phyloP scores from a whole-genome alignment of 1,140 invertebrate species.

The Rhopalosiphum padi region DNA sequence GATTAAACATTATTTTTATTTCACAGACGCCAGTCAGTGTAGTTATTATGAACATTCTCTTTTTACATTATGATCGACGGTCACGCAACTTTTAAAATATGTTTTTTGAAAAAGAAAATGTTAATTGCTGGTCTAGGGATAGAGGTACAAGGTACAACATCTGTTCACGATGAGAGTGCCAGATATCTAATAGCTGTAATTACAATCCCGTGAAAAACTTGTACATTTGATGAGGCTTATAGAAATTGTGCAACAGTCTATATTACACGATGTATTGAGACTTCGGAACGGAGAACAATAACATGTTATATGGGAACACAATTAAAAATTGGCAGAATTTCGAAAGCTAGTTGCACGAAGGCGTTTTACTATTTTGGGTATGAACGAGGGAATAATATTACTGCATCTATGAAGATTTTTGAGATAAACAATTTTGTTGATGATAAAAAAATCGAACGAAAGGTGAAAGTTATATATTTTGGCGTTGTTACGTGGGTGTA shows the following conservation, averaged over 20 bases:
- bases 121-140: conserved; percentile 36
- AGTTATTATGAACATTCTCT: conserved; percentile 36
- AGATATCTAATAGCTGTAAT: conserved; percentile 44
- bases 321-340: conserved; percentile 27
- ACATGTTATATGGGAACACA: conserved; percentile 41
- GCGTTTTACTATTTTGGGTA: conserved; percentile 30
- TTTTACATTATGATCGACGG: conserved; percentile 17
- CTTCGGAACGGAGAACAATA: conserved; percentile 21
- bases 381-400: not conserved
- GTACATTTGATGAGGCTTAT: not conserved
- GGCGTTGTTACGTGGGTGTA: not conserved
- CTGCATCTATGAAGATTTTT: not conserved
- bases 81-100: conserved; percentile 35
- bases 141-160: not conserved
- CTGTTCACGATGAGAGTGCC: not conserved
- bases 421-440: not conserved
- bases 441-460: conserved; percentile 24
- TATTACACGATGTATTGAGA: conserved; percentile 18
- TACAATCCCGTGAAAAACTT: conserved; percentile 39
- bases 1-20: conserved; percentile 6
- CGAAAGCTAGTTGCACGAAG: conserved; percentile 21
- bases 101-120: conserved; percentile 39
- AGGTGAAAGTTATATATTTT: conserved; percentile 27
- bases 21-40: not conserved
- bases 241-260: conserved; percentile 29